Percentiles rank a stretch among this genome's conserved stretches.
Conservation (phyloP, 2,888 invertebrate species). For the Aphodius granarius region DNA sequence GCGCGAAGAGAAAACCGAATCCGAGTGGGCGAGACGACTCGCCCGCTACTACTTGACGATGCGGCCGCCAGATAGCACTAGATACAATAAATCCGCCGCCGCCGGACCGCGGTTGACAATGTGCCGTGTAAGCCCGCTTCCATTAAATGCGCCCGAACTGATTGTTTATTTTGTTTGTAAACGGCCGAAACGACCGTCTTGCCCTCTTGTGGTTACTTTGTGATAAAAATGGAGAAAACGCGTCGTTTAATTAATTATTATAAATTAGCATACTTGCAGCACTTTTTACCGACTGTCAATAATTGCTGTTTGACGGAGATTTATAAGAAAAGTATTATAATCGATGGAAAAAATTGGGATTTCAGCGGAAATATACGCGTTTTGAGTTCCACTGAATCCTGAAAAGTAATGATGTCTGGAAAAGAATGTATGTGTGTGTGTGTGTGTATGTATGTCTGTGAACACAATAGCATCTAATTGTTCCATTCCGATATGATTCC, state of each 20-base stretch:
- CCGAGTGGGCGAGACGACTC: conserved; percentile 35
- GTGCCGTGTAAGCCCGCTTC: conserved; percentile 33
- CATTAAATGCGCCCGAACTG: conserved; percentile 3
- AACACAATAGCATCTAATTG: too few relatives aligned
- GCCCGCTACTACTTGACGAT: conserved; percentile 37
- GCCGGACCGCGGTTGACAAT: conserved; percentile 31
- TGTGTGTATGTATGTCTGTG: too few relatives aligned
- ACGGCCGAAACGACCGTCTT: background rate
- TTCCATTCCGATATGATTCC: too few relatives aligned
- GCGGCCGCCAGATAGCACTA: conserved; percentile 36
- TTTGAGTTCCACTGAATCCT: too few relatives aligned
- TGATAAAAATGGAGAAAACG: background rate
- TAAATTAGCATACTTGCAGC: too few relatives aligned
- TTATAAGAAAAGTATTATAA: too few relatives aligned
- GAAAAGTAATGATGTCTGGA: too few relatives aligned
- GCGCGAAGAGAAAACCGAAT: conserved; percentile 30
- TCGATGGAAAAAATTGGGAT: too few relatives aligned
- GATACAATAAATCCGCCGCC: conserved; percentile 33
- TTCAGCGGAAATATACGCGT: too few relatives aligned
- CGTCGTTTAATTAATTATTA: background rate
- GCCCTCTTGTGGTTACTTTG: background rate
- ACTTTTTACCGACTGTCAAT: too few relatives aligned
- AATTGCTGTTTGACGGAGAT: too few relatives aligned
- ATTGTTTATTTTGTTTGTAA: background rate
- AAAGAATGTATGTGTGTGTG: too few relatives aligned